Conservation (phyloP, 2,888 invertebrate species). For the Silvanus unidentatus region DNA sequence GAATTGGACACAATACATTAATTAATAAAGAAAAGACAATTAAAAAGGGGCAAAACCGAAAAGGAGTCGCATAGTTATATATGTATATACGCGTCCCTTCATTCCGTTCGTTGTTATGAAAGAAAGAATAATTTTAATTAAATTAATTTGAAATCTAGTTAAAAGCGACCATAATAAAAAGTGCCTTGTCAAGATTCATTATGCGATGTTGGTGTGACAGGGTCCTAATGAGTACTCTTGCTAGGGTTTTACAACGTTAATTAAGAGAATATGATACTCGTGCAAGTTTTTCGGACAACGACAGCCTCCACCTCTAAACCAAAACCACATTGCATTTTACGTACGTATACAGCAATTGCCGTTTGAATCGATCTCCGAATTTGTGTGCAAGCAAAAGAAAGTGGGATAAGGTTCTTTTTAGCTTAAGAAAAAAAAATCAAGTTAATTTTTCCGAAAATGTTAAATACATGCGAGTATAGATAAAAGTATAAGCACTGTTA, state of each 20-base stretch:
- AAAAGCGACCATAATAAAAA: constrained; percentile 43
- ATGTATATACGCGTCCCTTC: constrained; percentile 8
- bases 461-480: constrained; percentile 32
- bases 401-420: too few species aligned
- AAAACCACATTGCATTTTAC: constrained; percentile 28
- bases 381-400: too few species aligned
- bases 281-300: constrained; percentile 39
- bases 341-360: constrained; percentile 10
- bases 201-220: constrained; percentile 44
- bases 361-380: too few species aligned
- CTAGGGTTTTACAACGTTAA: constrained; percentile 43
- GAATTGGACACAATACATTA: constrained; percentile 22
- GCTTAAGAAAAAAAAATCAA: too few species aligned
- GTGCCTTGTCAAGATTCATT: constrained; percentile 46
- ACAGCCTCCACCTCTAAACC: constrained; percentile 34
- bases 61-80: constrained; percentile 27
- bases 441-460: too few species aligned
- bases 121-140: constrained; percentile 43
- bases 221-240: constrained; percentile 46
- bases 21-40: constrained; percentile 30
- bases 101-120: constrained; percentile 20
- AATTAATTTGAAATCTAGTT: constrained; percentile 45
- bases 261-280: constrained; percentile 45
- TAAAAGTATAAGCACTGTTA: constrained; percentile 48
- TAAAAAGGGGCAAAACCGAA: constrained; percentile 33